Base-by-base conservation (phyloP, 2,113 vertebrate species). In the Mormoops blainvillei region DNA sequence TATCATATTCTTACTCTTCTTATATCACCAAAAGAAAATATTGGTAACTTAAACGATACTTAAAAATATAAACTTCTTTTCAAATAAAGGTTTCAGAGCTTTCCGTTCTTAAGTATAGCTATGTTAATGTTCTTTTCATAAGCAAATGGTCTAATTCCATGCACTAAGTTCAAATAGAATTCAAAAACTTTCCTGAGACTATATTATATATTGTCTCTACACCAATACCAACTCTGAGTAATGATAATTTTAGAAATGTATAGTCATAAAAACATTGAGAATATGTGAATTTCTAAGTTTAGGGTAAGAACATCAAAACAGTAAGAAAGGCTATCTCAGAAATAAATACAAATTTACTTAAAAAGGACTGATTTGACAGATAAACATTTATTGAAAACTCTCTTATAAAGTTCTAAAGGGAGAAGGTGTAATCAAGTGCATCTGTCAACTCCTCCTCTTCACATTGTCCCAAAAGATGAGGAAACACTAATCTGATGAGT, bases 341-440 rank as follows among this genome's bases (percentile, higher is more conserved):
- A 91, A 94, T 56, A 77, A 89, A 80, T n/a, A 92, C 10, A 82
- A 56, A 71, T 88, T 43, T 70, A 78, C 56, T 89, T 80, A 91
- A 95, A 89, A 52, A 31, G 11, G 45, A 77, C 5, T 73, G 16
- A 90, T 61, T 52, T 54, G 70, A 80, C 63, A 5, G 24, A 63
- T 26, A 48, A 86, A 71, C 61, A 63, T 73, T 83, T 74, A 63
- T 14, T 88, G 87, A 78, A 76, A 52, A 5, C 5, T 76, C 16
- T 88, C 33, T 84, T 73, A 22, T 31, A 76, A 61, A 85, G 36
- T 50, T 93, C 50, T n/a, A 76, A 43, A 33, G 74, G 9, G 81
- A 87, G 71, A 93, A 82, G 77, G 89, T 13, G 3, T 4, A n/a
- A 50, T 71, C 71, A 86, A 77, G 81, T n/a, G 61, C 77, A 38